Percentiles rank a stretch among this genome's conserved stretches.
These are phyloP conservation scores for Grantiella picta DNA, from an alignment of 2,113 vertebrate species.

Conservation along the genomic window DNA sequence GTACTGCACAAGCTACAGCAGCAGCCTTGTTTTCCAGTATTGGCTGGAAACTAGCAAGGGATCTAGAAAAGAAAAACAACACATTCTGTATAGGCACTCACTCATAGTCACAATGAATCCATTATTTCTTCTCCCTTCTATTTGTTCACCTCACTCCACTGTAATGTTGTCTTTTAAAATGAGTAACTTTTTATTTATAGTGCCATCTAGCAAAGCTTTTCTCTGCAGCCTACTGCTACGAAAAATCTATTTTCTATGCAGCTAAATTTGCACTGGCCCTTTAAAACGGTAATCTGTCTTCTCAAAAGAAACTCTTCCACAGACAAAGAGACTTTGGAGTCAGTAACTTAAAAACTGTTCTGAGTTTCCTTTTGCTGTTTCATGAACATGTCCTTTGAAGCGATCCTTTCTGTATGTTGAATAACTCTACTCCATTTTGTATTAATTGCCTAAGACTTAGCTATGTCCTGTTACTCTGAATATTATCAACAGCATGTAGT, in stretches of 20 bases:
- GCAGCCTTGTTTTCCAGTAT: not conserved
- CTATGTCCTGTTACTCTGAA: not conserved
- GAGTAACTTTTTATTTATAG: not conserved
- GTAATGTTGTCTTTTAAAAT: not conserved
- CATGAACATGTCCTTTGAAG: not conserved
- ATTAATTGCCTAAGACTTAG: not conserved
- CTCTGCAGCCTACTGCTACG: not conserved
- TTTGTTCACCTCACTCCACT: not conserved
- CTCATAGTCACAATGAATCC: not conserved
- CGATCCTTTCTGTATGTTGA: not conserved
- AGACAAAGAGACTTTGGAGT: not conserved
- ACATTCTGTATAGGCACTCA: not conserved
- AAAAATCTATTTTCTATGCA: not conserved
- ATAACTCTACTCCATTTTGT: not conserved
- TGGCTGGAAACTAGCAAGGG: not conserved
- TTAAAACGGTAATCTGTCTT: not conserved
- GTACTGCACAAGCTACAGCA: not conserved
- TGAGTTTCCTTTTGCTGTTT: not conserved
- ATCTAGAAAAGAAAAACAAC: not conserved
- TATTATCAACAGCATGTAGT: not conserved
- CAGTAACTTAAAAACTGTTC: not conserved
- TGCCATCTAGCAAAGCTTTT: not conserved
- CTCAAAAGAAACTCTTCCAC: not conserved
- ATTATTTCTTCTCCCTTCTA: not conserved
- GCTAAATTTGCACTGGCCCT: not conserved